Evolutionary conservation across 2,888 invertebrate species (phyloP), one percentile per base, ranked within the genome.

Genomic region (Acanthosoma haemorrhoidale): DNA sequence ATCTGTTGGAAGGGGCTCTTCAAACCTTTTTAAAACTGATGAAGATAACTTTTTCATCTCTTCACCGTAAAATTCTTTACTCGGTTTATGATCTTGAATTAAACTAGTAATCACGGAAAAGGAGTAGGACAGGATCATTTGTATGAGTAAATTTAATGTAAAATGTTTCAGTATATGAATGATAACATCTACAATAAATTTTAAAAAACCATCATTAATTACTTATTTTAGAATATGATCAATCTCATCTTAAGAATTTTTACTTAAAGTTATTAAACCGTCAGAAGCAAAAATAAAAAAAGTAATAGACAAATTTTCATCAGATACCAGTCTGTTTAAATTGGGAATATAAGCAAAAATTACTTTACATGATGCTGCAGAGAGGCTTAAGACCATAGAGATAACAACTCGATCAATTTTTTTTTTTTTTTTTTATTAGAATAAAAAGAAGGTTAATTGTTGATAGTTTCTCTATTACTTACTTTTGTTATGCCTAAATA

Each of bases 1-100:
- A 34, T 73, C 73, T 2, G 21, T 32, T 18, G 43, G 21, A 13
- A 8, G 6, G 4, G 73, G 71, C 34, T 59, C 32, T 34, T 57
- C 18, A 11, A 68, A n/a, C 36, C 68, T 61, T 38, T 6, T 60
- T 13, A 64, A 51, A n/a, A 73, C 25, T 58, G 34, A 64, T 6
- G 58, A 11, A 16, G 41, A 68, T 29, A 72, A 16, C 5, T 58
- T 18, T 13, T 34, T n/a, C 8, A 69, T 13, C 6, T 64, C 29
- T 4, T 8, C 6, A 25, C 9, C n/a, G 1, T 21, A 32, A 0
- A 11, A 9, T 15, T n/a, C 9, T 8, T 25, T 21, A 15, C 15
- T 18, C 11, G 6, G 18, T 43, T 16, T 43, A 13, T 43, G 15
- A 31, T 29, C 36, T 25, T 64, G 64, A 6, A 64, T 9, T 64